Conservation (phyloP, 64 coral and sea anemone species). For the Trachythela sp. region DNA sequence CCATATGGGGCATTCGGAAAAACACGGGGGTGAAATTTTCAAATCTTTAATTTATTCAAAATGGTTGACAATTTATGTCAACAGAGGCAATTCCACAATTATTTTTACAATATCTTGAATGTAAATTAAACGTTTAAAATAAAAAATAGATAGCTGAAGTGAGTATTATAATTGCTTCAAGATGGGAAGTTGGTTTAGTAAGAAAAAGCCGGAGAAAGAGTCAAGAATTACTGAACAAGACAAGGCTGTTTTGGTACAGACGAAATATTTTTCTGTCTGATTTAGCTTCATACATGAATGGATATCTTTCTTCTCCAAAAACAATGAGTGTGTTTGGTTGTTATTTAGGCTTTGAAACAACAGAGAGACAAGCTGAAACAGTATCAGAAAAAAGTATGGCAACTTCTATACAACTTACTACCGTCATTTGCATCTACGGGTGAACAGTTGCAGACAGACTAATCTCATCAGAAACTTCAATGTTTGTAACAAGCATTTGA, state of each 20-base stretch:
- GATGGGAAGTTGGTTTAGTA: constrained; percentile 85
- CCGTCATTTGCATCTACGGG: too few relatives aligned
- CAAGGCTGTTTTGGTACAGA: constrained; percentile 82
- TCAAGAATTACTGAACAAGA: constrained; percentile 97
- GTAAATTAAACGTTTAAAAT: background rate
- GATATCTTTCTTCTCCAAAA: background rate
- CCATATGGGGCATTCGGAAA: background rate
- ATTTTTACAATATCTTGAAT: background rate
- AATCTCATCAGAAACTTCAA: too few relatives aligned
- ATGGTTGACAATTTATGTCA: background rate
- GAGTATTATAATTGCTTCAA: background rate
- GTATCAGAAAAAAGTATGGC: constrained; percentile 96
- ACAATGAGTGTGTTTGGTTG: background rate
- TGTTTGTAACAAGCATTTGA: too few relatives aligned
- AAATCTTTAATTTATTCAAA: background rate
- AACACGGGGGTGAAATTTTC: background rate
- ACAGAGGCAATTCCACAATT: background rate
- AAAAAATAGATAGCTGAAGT: background rate
- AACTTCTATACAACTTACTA: too few relatives aligned
- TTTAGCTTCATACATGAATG: background rate
- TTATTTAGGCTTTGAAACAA: constrained; percentile 77
- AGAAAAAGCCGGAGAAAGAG: constrained; percentile 64
- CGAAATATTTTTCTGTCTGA: background rate
- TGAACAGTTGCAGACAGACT: too few relatives aligned
- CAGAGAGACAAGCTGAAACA: constrained; percentile 92